Evolutionary conservation across 2,888 invertebrate species (phyloP), one percentile per base, ranked within the genome.

Genomic region (Tachina fera): DNA sequence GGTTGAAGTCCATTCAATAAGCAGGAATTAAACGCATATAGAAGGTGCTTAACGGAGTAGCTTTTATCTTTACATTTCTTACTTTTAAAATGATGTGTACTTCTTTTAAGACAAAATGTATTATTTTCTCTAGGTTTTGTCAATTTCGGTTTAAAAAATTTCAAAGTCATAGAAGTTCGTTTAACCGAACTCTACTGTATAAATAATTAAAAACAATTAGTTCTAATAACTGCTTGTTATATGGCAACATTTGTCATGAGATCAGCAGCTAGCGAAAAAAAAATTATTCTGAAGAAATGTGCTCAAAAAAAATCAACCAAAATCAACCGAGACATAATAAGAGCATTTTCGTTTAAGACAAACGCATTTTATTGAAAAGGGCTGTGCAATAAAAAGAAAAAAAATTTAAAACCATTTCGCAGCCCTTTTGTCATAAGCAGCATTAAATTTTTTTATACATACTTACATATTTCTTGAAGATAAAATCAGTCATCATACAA

Each of bases 321-420:
- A 72, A 68, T 83, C 63, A 74, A 43, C 56, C 47, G 47, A 14
- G 31, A 4, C 31, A 31, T 31, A 31, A 31, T 31, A 67, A 68
- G 47, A 74, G 58, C 8, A 31, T 41, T 16, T 8, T 41, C 43
- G n/a, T 53, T 19, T 5, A 45, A 45, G 19, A 19, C 41, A 1
- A 16, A 10, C 16, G 16, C n/a, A 41, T 41, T 1, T 9, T 16
- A 49, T 49, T 68, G 19, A 76, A 31, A 31, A 61, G 68, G 84
- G 87, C 87, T 87, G 84, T 87, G 86, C 86, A 88, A 89, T 89
- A 89, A 89, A 89, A 84, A 6, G 0, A 31, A 31, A 1, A 31
- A 76, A 78, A 82, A 60, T 84, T 84, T 51, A 43, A 74, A 82
- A 61, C 61, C 47, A 47, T 4, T 10, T 67, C 11, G 47, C 45